Conservation (phyloP, 2,888 invertebrate genomes). For the Epistrophe grossulariae region DNA sequence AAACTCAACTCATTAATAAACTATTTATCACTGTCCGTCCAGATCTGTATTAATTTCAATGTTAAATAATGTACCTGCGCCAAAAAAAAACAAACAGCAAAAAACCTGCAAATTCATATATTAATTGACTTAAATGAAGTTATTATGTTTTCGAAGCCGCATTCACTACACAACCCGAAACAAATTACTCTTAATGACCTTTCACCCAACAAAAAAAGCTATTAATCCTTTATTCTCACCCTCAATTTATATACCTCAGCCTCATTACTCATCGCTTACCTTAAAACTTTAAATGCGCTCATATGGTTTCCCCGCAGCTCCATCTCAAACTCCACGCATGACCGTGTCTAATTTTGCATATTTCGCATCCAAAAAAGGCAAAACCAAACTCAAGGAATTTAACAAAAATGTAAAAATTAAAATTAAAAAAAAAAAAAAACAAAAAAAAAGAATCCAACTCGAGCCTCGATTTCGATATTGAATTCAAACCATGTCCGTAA, state of each 20-base stretch:
- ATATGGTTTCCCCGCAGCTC: slow-evolving; percentile 11
- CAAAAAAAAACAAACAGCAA: not conserved
- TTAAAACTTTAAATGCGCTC: slow-evolving; percentile 23
- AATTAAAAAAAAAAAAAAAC: slow-evolving; percentile 12
- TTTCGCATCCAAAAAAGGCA: slow-evolving; percentile 64
- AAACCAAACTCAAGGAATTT: slow-evolving; percentile 44
- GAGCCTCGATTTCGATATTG: slow-evolving; percentile 44
- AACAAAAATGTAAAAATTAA: slow-evolving; percentile 23
- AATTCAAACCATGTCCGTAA: slow-evolving; percentile 64
- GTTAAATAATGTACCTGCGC: slow-evolving; percentile 16
- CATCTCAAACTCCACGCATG: slow-evolving; percentile 49
- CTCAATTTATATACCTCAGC: slow-evolving; percentile 29
- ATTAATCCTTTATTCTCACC: slow-evolving; percentile 56
- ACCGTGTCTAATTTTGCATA: slow-evolving; percentile 71
- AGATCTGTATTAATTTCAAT: slow-evolving; percentile 30
- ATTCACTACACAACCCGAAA: slow-evolving; percentile 44
- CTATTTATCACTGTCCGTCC: slow-evolving; percentile 49
- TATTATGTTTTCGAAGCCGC: slow-evolving; percentile 47
- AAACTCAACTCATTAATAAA: slow-evolving; percentile 40
- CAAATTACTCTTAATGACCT: slow-evolving; percentile 65
- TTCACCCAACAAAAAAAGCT: slow-evolving; percentile 59
- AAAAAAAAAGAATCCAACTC: not conserved
- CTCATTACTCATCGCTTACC: slow-evolving; percentile 63
- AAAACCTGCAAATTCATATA: slow-evolving; percentile 13
- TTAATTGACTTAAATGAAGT: slow-evolving; percentile 60